These are phyloP conservation scores for Phoxinus phoxinus DNA, from an alignment of 2,113 vertebrate species.

Conservation along the genomic window DNA sequence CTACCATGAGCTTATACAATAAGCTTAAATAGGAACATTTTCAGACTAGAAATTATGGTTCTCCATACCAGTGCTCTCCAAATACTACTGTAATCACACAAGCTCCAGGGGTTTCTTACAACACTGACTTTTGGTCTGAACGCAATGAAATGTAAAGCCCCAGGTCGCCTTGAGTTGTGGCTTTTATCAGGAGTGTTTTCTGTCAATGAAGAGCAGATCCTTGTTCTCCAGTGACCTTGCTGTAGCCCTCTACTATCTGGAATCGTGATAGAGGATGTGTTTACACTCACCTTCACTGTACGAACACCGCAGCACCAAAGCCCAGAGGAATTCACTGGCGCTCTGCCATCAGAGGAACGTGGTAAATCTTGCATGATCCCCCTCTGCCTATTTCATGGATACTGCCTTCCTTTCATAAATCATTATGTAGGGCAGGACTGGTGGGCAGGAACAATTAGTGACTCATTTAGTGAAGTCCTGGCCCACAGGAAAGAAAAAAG, in stretches of 20 bases:
- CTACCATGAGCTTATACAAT: background rate
- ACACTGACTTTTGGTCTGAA: background rate
- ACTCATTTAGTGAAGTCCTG: constrained; percentile 50
- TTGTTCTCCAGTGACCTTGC: constrained; percentile 41
- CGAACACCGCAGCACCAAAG: constrained; percentile 59
- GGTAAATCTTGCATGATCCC: constrained; percentile 45
- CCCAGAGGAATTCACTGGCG: constrained; percentile 43
- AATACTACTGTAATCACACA: constrained; percentile 12
- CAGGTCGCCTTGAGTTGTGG: background rate
- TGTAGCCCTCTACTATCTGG: constrained; percentile 25
- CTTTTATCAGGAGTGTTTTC: constrained; percentile 2
- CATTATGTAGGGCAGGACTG: constrained; percentile 54
- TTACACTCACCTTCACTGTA: constrained; percentile 59
- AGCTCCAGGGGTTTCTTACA: background rate
- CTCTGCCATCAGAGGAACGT: constrained; percentile 30
- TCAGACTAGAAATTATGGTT: background rate
- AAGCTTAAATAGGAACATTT: background rate
- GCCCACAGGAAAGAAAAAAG: constrained; percentile 5
- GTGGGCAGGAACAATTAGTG: constrained; percentile 56
- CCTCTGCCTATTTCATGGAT: constrained; percentile 46
- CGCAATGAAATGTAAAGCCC: background rate
- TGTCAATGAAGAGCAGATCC: constrained; percentile 24
- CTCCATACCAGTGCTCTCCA: background rate
- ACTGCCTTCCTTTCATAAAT: constrained; percentile 50
- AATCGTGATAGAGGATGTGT: constrained; percentile 69